A percentile compares a stretch with the other conserved stretches of the same genome.
Evolutionary conservation across 2,888 invertebrate genomes (phyloP).

Genomic region (Apamea monoglypha): DNA sequence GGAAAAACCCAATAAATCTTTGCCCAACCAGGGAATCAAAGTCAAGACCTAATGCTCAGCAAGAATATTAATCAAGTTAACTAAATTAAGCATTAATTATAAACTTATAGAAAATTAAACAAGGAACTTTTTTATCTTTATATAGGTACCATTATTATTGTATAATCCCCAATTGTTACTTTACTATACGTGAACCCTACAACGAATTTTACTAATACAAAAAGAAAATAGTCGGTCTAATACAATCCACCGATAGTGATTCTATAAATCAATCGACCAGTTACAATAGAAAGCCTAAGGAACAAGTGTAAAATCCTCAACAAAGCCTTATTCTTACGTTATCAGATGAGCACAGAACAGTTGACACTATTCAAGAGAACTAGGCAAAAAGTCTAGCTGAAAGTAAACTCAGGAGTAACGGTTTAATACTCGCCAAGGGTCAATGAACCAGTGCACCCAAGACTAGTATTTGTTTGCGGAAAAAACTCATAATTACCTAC

Average conservation of each 20-base stretch:
- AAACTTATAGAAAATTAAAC: background rate
- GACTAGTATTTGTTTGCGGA: conserved; percentile 74
- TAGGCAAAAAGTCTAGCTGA: conserved; percentile 73
- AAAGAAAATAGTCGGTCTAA: background rate
- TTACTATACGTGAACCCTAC: background rate
- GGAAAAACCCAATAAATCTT: too few species aligned
- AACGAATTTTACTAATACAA: background rate
- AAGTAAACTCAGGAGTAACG: conserved; percentile 81
- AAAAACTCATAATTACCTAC: conserved; percentile 67
- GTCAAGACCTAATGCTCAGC: too few species aligned
- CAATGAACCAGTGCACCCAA: conserved; percentile 74
- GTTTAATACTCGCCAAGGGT: conserved; percentile 74
- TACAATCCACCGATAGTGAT: background rate
- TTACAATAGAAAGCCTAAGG: background rate
- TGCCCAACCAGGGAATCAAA: too few species aligned
- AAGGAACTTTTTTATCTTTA: background rate
- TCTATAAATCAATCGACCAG: conserved; percentile 17
- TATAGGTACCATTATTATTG: too few species aligned
- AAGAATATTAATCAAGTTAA: background rate
- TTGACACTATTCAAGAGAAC: conserved; percentile 56
- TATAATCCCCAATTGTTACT: background rate
- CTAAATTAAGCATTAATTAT: background rate
- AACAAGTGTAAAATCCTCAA: conserved; percentile 21
- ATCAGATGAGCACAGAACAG: conserved; percentile 49
- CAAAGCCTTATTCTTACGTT: conserved; percentile 45